phyloP scores from a whole-genome alignment of 2,113 vertebrate species.

The Pollimyrus isidori region DNA sequence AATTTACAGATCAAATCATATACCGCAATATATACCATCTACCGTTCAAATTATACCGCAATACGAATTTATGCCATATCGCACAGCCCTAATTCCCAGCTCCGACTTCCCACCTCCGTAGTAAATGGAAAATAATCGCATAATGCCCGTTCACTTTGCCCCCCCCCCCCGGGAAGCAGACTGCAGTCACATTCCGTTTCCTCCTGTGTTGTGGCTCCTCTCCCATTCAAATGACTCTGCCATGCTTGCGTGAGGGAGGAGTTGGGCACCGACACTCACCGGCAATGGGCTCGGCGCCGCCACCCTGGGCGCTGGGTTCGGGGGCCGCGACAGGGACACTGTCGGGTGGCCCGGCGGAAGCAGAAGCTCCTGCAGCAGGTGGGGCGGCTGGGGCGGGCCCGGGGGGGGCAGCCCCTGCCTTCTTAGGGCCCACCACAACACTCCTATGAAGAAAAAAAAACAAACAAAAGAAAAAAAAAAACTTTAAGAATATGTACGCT shows the following conservation, averaged over 20 bases:
- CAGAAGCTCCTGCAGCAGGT: slow-evolving; percentile 45
- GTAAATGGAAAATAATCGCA: not conserved
- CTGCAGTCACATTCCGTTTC: not conserved
- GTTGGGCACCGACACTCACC: slow-evolving; percentile 54
- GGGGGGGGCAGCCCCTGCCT: slow-evolving; percentile 40
- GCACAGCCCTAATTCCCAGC: not conserved
- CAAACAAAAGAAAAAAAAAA: no score
- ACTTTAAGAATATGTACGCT: not conserved
- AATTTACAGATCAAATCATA: no score
- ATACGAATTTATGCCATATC: no score
- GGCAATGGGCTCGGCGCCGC: slow-evolving; percentile 48
- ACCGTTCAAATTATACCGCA: no score
- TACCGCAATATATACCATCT: no score
- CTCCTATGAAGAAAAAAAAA: slow-evolving; percentile 59
- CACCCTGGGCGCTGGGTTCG: slow-evolving; percentile 61
- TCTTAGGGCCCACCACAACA: slow-evolving; percentile 85
- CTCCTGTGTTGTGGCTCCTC: not conserved
- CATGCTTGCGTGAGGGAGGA: not conserved
- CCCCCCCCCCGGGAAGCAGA: not conserved
- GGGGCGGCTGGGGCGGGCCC: slow-evolving; percentile 38
- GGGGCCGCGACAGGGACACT: slow-evolving; percentile 84
- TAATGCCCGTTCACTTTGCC: not conserved
- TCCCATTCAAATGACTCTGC: not conserved
- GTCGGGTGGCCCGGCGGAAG: slow-evolving; percentile 48
- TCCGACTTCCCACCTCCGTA: not conserved